phyloP scores from a whole-genome alignment of 2,797 vertebrate genomes.

The Simalia tracyae region DNA sequence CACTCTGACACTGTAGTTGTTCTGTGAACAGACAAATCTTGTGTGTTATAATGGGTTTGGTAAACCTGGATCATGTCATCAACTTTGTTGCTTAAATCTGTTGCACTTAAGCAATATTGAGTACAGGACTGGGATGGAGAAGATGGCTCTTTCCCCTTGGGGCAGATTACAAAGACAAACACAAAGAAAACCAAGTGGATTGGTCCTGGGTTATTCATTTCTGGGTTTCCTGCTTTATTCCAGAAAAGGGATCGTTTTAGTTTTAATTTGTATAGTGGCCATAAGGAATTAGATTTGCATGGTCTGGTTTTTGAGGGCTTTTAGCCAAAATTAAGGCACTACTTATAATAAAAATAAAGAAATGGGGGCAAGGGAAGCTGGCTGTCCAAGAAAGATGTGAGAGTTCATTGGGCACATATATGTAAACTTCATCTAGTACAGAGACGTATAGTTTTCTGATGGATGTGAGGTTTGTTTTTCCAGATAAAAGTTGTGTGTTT shows the following conservation, averaged over 20 bases:
- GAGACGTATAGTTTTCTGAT: constrained; percentile 1
- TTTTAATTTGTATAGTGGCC: constrained; percentile 66
- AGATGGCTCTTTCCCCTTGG: constrained; percentile 50
- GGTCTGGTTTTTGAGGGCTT: constrained; percentile 47
- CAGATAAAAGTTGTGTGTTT: constrained; percentile 38
- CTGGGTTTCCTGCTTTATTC: constrained; percentile 52
- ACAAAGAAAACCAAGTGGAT: constrained; percentile 65
- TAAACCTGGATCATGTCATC: background rate
- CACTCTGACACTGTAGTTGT: background rate
- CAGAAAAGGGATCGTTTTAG: background rate
- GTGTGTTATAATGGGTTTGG: background rate
- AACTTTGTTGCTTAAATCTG: constrained; percentile 42
- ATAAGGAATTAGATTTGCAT: constrained; percentile 66
- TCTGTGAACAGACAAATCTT: background rate
- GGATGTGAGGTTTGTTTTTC: constrained; percentile 30
- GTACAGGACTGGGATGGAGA: constrained; percentile 47
- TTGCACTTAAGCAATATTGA: constrained; percentile 39
- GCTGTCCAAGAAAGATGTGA: constrained; percentile 48
- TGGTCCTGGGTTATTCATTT: constrained; percentile 50
- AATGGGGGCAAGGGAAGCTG: constrained; percentile 55
- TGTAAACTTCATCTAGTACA: constrained; percentile 55
- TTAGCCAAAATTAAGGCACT: constrained; percentile 61
- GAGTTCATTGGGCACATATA: constrained; percentile 66
- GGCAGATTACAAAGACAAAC: constrained; percentile 48
- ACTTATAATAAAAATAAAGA: constrained; percentile 39